These are phyloP conservation scores for Catagonus wagneri DNA, from an alignment of 2,113 vertebrate species.

Conservation along the genomic window DNA sequence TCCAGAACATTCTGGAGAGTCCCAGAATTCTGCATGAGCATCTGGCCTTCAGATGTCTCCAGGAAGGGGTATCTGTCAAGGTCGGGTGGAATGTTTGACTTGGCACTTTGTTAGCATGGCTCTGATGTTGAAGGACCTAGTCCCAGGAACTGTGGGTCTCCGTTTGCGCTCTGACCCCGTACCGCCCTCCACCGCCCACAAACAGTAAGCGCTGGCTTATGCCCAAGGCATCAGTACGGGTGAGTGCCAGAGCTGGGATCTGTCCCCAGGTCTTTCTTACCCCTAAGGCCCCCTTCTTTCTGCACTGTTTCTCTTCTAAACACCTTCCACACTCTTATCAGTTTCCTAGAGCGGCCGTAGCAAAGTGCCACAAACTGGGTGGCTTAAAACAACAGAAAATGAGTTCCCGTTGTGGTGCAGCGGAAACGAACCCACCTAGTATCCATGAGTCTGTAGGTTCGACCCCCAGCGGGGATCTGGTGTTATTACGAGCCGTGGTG, in stretches of 20 bases:
- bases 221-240: fast-evolving
- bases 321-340: neutral
- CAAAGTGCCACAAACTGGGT: fast-evolving
- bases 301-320: neutral
- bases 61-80: neutral
- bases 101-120: neutral
- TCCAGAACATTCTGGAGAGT: neutral
- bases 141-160: neutral
- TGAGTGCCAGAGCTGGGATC: neutral
- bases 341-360: neutral
- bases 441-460: too few species aligned
- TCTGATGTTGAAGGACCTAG: neutral
- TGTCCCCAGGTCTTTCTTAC: neutral
- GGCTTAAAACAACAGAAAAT: neutral
- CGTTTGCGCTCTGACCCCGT: neutral
- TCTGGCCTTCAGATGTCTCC: neutral
- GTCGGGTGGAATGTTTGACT: neutral
- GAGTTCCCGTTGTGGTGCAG: too few species aligned
- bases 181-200: neutral
- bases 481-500: too few species aligned
- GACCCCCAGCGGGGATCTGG: too few species aligned
- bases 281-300: neutral
- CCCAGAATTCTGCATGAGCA: neutral
- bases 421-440: too few species aligned
- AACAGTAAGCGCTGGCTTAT: neutral